phyloP scores from a whole-genome alignment of 37 sponge, comb jelly and placozoan species.

The Cladorhizidae sp. region DNA sequence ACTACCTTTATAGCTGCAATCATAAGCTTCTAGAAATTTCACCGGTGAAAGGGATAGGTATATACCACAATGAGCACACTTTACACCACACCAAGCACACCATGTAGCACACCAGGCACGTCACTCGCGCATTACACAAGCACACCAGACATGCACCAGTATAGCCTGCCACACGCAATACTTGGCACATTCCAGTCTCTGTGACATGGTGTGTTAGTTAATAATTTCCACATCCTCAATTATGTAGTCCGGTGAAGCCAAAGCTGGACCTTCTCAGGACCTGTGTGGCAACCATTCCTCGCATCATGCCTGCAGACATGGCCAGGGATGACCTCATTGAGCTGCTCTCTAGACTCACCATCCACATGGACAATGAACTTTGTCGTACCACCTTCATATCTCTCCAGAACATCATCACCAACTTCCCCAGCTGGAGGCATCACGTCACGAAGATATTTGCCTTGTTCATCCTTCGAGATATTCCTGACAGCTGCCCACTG shows the following conservation, averaged over 20 bases:
- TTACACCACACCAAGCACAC: too few species aligned
- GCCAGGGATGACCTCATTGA: constrained; percentile 77
- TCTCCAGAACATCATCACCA: constrained; percentile 77
- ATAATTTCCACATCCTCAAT: too few species aligned
- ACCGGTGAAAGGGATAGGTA: too few species aligned
- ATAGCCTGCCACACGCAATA: too few species aligned
- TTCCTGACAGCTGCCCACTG: constrained; percentile 89
- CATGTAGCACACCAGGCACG: too few species aligned
- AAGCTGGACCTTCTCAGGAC: constrained; percentile 93
- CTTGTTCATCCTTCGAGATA: constrained; percentile 78
- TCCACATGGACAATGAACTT: constrained; percentile 92
- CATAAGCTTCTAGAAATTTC: too few species aligned
- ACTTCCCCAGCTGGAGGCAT: constrained; percentile 72
- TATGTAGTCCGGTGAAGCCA: constrained; percentile 63
- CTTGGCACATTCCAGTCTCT: too few species aligned
- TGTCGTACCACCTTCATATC: constrained; percentile 65
- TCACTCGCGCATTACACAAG: too few species aligned
- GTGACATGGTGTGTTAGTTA: too few species aligned
- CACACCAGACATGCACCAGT: too few species aligned
- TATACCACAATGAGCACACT: too few species aligned
- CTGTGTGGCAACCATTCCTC: constrained; percentile 94
- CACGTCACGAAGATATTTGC: constrained; percentile 71
- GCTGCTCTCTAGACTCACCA: constrained; percentile 84
- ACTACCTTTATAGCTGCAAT: too few species aligned
- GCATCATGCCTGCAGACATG: constrained; percentile 77